Evolutionary conservation across 2,113 vertebrate genomes (phyloP).

Genomic region (Alexandromys fortis): DNA sequence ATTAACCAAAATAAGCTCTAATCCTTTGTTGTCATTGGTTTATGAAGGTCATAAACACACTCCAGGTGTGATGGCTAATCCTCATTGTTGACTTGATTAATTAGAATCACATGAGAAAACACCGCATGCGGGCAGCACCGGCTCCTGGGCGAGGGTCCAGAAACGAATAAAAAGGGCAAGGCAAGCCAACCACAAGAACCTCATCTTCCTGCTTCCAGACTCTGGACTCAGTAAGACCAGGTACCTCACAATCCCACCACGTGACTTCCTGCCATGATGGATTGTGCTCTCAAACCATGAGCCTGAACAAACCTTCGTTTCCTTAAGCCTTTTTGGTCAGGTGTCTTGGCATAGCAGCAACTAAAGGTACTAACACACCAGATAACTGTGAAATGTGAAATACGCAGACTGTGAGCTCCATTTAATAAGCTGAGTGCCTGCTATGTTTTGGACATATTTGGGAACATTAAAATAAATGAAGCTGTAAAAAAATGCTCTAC

Average conservation of each 20-base stretch:
- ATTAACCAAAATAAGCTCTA: not conserved
- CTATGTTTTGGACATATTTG: not conserved
- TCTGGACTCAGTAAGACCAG: not conserved
- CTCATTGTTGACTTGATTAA: not conserved
- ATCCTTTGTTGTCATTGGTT: not conserved
- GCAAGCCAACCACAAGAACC: not conserved
- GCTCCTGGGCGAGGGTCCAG: not conserved
- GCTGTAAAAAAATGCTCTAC: not conserved
- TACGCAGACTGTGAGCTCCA: not conserved
- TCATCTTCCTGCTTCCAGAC: not conserved
- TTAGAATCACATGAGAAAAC: not conserved
- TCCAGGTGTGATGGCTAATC: not conserved
- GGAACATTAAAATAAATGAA: slow-evolving; percentile 44
- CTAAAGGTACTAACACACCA: not conserved
- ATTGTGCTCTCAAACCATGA: not conserved
- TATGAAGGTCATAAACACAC: not conserved
- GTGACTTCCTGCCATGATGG: not conserved
- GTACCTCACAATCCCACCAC: not conserved
- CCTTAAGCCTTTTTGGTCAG: not conserved
- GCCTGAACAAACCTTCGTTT: not conserved
- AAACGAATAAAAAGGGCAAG: not conserved
- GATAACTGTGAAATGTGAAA: not conserved
- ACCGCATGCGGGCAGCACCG: not conserved
- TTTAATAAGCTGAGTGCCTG: not conserved
- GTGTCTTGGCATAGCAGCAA: not conserved